A percentile compares a stretch with the other conserved stretches of the same genome.
phyloP scores from a whole-genome alignment of 1,140 invertebrate genomes.

The Anastatus disparis region DNA sequence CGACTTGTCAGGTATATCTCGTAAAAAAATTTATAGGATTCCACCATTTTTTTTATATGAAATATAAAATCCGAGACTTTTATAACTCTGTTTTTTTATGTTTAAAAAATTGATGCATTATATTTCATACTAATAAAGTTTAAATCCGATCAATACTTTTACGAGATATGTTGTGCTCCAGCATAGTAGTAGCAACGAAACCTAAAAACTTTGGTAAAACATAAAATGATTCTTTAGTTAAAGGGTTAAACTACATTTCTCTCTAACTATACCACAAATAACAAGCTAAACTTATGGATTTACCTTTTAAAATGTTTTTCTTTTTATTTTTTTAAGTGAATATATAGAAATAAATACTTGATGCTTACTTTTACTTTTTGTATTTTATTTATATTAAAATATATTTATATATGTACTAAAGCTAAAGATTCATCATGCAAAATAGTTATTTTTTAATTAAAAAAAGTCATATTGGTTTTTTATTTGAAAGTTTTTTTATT shows the following conservation, averaged over 20 bases:
- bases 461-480: background rate
- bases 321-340: background rate
- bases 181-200: too few relatives aligned
- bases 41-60: conserved; percentile 1
- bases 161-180: background rate
- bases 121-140: conserved; percentile 14
- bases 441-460: too few relatives aligned
- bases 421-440: too few relatives aligned
- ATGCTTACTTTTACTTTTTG: too few relatives aligned
- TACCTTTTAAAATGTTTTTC: too few relatives aligned
- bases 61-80: conserved; percentile 10
- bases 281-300: too few relatives aligned
- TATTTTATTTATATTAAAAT: too few relatives aligned
- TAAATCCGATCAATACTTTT: conserved; percentile 8
- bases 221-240: background rate
- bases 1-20: background rate
- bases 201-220: background rate
- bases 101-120: background rate
- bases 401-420: too few relatives aligned
- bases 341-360: too few relatives aligned
- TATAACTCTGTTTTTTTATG: conserved; percentile 13
- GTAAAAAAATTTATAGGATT: conserved; percentile 15
- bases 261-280: too few relatives aligned
- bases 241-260: too few relatives aligned
- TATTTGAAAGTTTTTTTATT: conserved; percentile 29